Evolutionary conservation across 1,140 invertebrate genomes (phyloP).

Genomic region (Parapsyche elsis): DNA sequence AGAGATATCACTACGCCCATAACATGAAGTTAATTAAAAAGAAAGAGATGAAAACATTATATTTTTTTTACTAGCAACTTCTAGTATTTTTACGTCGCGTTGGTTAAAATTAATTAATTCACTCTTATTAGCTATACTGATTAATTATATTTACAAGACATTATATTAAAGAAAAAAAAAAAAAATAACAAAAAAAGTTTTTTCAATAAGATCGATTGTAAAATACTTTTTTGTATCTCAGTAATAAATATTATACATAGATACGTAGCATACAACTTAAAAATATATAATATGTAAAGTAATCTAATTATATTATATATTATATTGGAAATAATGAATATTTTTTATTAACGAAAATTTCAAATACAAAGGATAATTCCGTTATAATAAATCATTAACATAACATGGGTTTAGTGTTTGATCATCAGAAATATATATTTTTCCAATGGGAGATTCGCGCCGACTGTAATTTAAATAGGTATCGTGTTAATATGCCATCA

Average conservation of each 20-base stretch:
- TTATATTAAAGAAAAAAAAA: conserved; percentile 50
- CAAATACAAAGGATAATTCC: conserved; percentile 32
- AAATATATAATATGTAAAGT: neutral
- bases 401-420: conserved; percentile 27
- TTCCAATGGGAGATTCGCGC: conserved; percentile 33
- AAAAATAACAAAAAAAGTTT: no score
- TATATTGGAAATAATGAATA: conserved; percentile 23
- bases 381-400: conserved; percentile 1
- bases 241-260: conserved; percentile 21
- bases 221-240: conserved; percentile 39
- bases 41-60: conserved; percentile 66
- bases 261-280: conserved; percentile 9
- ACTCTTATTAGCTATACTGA: conserved; percentile 64
- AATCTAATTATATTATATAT: neutral
- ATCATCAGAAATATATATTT: conserved; percentile 40
- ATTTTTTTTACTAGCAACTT: conserved; percentile 49
- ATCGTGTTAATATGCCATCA: conserved; percentile 22
- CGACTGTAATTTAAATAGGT: conserved; percentile 28
- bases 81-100: conserved; percentile 41
- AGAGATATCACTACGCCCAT: conserved; percentile 39
- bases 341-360: conserved; percentile 23
- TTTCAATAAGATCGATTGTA: conserved; percentile 46
- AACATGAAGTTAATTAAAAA: conserved; percentile 56
- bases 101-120: conserved; percentile 58
- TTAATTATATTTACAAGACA: conserved; percentile 68